Base-by-base conservation (phyloP, 2,797 vertebrate species). In the Octomys mimax region DNA sequence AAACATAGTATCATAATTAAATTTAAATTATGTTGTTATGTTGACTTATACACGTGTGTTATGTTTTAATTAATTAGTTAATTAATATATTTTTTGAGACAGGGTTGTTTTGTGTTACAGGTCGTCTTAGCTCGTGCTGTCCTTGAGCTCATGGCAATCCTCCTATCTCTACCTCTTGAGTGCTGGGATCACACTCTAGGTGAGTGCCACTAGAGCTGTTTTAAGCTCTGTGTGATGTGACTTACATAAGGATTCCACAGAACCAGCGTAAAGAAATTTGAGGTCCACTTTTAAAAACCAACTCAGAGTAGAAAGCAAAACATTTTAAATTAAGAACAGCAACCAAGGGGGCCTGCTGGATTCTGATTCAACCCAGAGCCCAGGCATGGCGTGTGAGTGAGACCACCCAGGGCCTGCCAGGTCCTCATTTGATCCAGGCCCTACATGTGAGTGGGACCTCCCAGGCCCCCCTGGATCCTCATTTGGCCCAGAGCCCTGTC, bases 271-370 rank as follows among this genome's bases (percentile, higher is more conserved):
- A 42, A 82, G 28, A 94, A 81, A 89, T 73, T 81, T 91, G 71
- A 85, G 26, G 71, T 87, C 49, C 31, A 2, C 39, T 77, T 95
- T 82, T 88, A 78, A n/a, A 89, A 87, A 91, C 36, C 42, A 84
- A 52, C 42, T 87, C 33, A 62, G 64, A 89, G 36, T 83, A 91
- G 57, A 82, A 62, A 95, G 81, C 87, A 83, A 87, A 93, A 71
- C 28, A 81, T 33, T 71, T 79, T 52, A 26, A 81, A 54, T 87
- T 83, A 86, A 95, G 52, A 89, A 61, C 13, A 89, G 77, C 28
- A 94, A 81, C 42, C 42, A 42, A 42, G 42, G 5, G 42, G 42
- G 42, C 5, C 39, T 42, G 42, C 42, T 42, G 42, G 4, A 42
- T 42, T 42, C 42, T 42, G 42, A 42, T 42, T 42, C 42, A 42